Conservation (phyloP, 2,113 vertebrate species). For the Tetrax tetrax region DNA sequence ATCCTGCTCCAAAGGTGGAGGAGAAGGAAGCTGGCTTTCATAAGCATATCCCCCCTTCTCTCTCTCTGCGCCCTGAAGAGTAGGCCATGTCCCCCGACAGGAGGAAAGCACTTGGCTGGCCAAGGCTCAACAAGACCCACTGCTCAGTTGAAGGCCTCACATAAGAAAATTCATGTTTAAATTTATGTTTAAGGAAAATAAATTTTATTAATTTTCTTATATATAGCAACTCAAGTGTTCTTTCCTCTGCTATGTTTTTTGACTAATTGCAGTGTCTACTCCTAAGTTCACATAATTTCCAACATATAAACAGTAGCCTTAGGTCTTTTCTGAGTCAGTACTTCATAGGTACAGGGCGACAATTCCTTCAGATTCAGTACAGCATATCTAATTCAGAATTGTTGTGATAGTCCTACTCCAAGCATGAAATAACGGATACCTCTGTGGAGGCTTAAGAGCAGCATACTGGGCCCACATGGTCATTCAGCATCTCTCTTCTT, state of each 20-base stretch:
- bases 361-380: neutral
- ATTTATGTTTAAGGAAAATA: fast-evolving
- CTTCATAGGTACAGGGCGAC: neutral
- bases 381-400: neutral
- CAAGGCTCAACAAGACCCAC: neutral
- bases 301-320: neutral
- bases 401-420: neutral
- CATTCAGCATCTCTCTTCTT: neutral
- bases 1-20: neutral
- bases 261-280: neutral
- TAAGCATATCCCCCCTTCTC: neutral
- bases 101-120: neutral
- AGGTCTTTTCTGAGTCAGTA: neutral
- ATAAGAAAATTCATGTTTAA: neutral
- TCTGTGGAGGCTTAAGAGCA: neutral
- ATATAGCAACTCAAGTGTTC: neutral
- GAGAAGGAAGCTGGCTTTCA: neutral
- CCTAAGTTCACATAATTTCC: neutral
- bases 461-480: neutral
- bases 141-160: neutral
- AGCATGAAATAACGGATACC: neutral
- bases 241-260: neutral
- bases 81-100: neutral
- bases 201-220: neutral
- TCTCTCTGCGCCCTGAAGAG: neutral